phyloP scores from a whole-genome alignment of 2,113 vertebrate species.

The Upupa epops region DNA sequence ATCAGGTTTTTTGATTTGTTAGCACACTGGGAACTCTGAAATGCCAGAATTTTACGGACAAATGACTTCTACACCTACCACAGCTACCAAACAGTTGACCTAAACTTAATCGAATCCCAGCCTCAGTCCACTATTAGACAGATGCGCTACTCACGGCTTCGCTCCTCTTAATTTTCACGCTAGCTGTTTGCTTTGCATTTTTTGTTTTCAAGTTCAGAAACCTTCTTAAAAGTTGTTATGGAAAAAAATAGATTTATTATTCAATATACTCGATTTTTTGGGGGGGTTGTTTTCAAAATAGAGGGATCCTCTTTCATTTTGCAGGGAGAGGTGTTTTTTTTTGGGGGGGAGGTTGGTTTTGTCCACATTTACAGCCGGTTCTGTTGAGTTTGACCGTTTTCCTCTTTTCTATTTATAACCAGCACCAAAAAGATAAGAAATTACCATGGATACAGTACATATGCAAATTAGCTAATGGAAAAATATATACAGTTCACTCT shows the following conservation, averaged over 20 bases:
- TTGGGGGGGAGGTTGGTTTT: background rate
- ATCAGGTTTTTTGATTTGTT: background rate
- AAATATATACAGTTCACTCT: constrained; percentile 75
- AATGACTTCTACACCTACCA: background rate
- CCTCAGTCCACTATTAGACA: background rate
- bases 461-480: constrained; percentile 71
- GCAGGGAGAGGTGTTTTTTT: too few relatives aligned
- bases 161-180: background rate
- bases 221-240: constrained; percentile 56
- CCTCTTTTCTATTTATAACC: constrained; percentile 67
- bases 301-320: constrained; percentile 51
- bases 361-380: constrained; percentile 70
- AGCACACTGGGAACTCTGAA: background rate
- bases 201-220: constrained; percentile 57
- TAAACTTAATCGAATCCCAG: background rate
- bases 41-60: background rate
- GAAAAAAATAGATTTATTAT: constrained; percentile 78
- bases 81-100: constrained; percentile 30
- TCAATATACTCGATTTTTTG: constrained; percentile 59
- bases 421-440: constrained; percentile 69
- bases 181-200: constrained; percentile 8
- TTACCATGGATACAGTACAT: constrained; percentile 75
- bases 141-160: background rate
- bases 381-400: constrained; percentile 45
- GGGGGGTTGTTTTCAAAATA: constrained; percentile 57